Evolutionary conservation across 2,888 invertebrate species (phyloP).

Genomic region (Cheiracanthium punctorium): DNA sequence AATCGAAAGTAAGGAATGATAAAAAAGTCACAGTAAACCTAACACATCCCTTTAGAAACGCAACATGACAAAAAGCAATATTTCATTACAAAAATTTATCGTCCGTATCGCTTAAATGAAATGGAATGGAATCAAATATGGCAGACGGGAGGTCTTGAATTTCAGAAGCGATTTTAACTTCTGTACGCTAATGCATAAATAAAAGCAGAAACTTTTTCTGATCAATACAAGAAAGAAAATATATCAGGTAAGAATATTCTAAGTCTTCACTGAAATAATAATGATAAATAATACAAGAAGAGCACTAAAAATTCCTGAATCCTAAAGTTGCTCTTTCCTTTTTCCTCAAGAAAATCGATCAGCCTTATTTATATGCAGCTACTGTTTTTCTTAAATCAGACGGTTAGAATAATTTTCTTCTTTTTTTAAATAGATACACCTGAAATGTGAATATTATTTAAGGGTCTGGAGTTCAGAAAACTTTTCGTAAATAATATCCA

Average conservation of each 20-base stretch:
- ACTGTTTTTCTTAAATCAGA: conserved; percentile 12
- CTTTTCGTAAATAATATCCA: neutral
- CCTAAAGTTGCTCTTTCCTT: neutral
- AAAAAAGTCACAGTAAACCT: too few relatives aligned
- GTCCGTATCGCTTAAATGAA: too few relatives aligned
- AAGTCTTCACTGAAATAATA: neutral
- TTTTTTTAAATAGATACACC: conserved; percentile 1
- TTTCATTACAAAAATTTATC: too few relatives aligned
- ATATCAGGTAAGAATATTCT: conserved; percentile 8
- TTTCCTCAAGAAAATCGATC: neutral
- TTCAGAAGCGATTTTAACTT: neutral
- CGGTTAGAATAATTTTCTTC: conserved; percentile 3
- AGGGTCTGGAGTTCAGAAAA: neutral
- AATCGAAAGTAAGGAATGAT: too few relatives aligned
- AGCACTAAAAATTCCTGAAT: neutral
- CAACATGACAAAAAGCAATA: too few relatives aligned
- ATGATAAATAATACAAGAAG: conserved; percentile 10
- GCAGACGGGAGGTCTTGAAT: neutral
- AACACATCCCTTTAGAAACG: too few relatives aligned
- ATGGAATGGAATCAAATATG: neutral
- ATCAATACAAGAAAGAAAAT: neutral
- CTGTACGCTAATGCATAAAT: neutral
- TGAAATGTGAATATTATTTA: conserved; percentile 12
- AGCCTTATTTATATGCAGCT: conserved; percentile 5
- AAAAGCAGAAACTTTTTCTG: neutral